Percentiles rank a stretch among this genome's conserved stretches.
phyloP scores from a whole-genome alignment of 1,140 invertebrate genomes.

The Drosophila santomea region DNA sequence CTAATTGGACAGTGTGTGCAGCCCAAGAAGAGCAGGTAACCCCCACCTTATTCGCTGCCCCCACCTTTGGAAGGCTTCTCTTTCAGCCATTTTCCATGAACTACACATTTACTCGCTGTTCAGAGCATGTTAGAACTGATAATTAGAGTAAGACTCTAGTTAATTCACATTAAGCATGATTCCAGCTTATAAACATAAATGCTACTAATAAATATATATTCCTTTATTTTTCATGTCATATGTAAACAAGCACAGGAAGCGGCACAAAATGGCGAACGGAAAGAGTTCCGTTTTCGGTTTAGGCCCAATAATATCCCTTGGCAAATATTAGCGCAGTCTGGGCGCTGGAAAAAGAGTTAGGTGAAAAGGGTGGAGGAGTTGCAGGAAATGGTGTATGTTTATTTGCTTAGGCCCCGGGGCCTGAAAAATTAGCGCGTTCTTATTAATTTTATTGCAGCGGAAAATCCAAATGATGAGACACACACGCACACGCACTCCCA shows the following conservation, averaged over 20 bases:
- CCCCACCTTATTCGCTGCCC: constrained; percentile 10
- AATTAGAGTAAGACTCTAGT: too few species aligned
- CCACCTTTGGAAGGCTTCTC: constrained; percentile 10
- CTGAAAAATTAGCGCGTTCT: constrained; percentile 82
- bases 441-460: constrained; percentile 83
- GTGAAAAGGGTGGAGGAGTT: constrained; percentile 50
- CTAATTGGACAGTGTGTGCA: constrained; percentile 76
- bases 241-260: constrained; percentile 27
- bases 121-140: constrained; percentile 39
- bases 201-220: not conserved
- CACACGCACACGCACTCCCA: constrained; percentile 25
- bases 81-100: constrained; percentile 54
- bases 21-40: constrained; percentile 35
- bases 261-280: constrained; percentile 62
- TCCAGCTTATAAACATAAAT: too few species aligned
- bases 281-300: constrained; percentile 19
- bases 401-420: constrained; percentile 70
- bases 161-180: too few species aligned
- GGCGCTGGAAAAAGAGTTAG: constrained; percentile 43
- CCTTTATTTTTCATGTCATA: not conserved
- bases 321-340: constrained; percentile 76
- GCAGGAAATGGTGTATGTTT: constrained; percentile 34
- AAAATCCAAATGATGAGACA: constrained; percentile 76
- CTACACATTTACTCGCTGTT: constrained; percentile 47
- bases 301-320: constrained; percentile 49